Evolutionary conservation across 2,888 invertebrate genomes (phyloP).

Genomic region (Eristalinus aeneus): DNA sequence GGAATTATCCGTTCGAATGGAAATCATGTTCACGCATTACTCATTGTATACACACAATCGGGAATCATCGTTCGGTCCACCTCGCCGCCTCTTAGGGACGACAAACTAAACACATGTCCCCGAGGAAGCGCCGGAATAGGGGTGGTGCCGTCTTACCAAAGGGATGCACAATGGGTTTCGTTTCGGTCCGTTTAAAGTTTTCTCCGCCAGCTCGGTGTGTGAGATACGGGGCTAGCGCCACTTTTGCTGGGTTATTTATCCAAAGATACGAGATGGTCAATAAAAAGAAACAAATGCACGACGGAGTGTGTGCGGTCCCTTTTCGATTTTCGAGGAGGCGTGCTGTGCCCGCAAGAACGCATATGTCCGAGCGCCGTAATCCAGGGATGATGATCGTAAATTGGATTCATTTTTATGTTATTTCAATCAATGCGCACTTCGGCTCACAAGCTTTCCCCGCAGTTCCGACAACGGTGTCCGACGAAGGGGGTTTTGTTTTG

Average conservation of each 20-base stretch:
- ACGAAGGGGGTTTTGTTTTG: conserved; percentile 16
- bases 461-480: background rate
- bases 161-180: conserved; percentile 16
- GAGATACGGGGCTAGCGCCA: background rate
- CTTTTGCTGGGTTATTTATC: conserved; percentile 32
- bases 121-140: conserved; percentile 5
- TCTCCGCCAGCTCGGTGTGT: conserved; percentile 1
- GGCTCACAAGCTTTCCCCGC: background rate
- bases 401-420: conserved; percentile 49
- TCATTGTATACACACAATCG: conserved; percentile 45
- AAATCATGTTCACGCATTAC: conserved; percentile 64
- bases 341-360: background rate
- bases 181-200: conserved; percentile 52
- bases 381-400: conserved; percentile 50
- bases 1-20: conserved; percentile 59
- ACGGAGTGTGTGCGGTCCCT: background rate
- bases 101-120: conserved; percentile 44
- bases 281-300: conserved; percentile 16
- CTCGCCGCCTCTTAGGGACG: conserved; percentile 42
- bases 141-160: conserved; percentile 1
- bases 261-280: conserved; percentile 38
- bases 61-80: conserved; percentile 57
- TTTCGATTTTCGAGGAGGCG: background rate
- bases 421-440: conserved; percentile 28
- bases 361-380: conserved; percentile 46